phyloP scores from a whole-genome alignment of 2,888 invertebrate genomes.

The Nomada hirtipes region DNA sequence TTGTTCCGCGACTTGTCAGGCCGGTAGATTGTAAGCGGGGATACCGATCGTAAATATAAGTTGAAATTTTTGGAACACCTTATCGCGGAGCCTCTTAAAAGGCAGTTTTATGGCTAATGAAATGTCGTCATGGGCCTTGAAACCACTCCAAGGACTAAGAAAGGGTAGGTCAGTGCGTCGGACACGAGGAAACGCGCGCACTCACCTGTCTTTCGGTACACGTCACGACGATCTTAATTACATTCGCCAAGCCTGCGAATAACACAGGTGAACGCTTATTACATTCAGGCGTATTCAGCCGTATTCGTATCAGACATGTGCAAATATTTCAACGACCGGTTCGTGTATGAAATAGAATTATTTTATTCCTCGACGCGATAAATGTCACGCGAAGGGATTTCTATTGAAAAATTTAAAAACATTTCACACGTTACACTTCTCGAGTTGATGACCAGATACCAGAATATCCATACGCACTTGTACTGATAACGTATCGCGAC shows the following conservation, averaged over 20 bases:
- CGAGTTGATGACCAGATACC: conserved; percentile 21
- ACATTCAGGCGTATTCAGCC: background rate
- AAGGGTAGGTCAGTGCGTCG: conserved; percentile 76
- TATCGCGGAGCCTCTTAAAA: conserved; percentile 24
- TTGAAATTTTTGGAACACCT: conserved; percentile 15
- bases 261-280: background rate
- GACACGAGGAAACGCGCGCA: conserved; percentile 41
- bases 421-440: background rate
- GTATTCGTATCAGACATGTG: background rate
- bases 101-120: conserved; percentile 26
- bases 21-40: background rate
- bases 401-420: background rate
- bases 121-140: conserved; percentile 32
- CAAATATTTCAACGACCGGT: background rate
- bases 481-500: conserved; percentile 27
- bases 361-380: background rate
- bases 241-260: background rate
- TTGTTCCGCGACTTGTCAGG: background rate
- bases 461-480: conserved; percentile 8
- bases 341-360: background rate
- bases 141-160: conserved; percentile 69
- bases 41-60: conserved; percentile 1
- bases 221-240: conserved; percentile 49
- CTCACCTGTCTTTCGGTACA: conserved; percentile 24
- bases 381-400: background rate